Evolutionary conservation across 2,113 vertebrate genomes (phyloP), one percentile per base, ranked within the genome.

Genomic region (Ciconia maguari): DNA sequence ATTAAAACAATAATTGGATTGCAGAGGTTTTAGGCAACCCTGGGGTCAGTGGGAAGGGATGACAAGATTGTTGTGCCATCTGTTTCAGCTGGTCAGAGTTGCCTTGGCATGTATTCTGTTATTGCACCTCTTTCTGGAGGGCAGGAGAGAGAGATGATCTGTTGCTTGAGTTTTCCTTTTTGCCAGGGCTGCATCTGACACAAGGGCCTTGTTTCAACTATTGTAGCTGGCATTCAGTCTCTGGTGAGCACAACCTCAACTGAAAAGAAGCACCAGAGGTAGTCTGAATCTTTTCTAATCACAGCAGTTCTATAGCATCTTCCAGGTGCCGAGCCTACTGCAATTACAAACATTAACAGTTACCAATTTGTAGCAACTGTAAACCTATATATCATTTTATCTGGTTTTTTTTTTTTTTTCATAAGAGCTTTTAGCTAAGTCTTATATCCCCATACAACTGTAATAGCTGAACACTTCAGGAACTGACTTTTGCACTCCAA

Each of bases 21-120:
- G 83, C 93, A 87, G 83, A 65, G 80, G 88, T 36, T 95, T 96
- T 66, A 51, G 83, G 81, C 83, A 94, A 49, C 74, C 46, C 41
- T 51, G 52, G 82, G 91, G 74, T 90, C 94, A 87, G 69, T 34
- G 91, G 78, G 86, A 75, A 90, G 44, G 83, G 80, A 87, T 62
- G 41, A 88, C 16, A 49, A 38, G 69, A 88, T 16, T 62, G 42
- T 84, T 91, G 89, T 87, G 91, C 79, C 92, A 52, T 79, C 89
- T 87, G 89, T 83, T 87, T 52, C 77, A 74, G 79, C 41, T 66
- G 84, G 13, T 34, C 83, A 81, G 46, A 71, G 62, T 26, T 69
- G 51, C 72, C 71, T 42, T 87, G 93, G 78, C 48, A 29, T 5
- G 21, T 16, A 68, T 42, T 69, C 38, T 70, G 66, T 38, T 66